Conservation (phyloP, 2,888 invertebrate species). For the Luffia ferchaultella region DNA sequence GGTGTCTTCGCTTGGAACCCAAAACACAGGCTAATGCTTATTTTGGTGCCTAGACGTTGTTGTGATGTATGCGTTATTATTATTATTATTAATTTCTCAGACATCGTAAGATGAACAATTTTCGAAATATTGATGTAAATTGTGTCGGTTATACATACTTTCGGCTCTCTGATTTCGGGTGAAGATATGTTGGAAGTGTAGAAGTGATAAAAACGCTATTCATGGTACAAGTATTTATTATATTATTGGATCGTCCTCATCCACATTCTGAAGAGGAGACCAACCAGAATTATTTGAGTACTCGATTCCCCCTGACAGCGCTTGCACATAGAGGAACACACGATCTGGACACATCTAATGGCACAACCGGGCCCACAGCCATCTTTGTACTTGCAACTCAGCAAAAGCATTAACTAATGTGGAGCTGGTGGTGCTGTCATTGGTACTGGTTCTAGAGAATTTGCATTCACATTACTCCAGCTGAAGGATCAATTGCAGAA, state of each 20-base stretch:
- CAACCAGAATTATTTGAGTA: conserved; percentile 1
- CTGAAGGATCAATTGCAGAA: conserved; percentile 1
- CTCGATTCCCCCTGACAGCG: too few species aligned
- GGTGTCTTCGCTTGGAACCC: too few species aligned
- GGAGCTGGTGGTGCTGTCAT: conserved; percentile 4
- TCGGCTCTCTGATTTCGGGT: too few species aligned
- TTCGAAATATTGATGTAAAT: too few species aligned
- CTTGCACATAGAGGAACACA: conserved; percentile 3
- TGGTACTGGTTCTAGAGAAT: conserved; percentile 2
- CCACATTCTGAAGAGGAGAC: conserved; percentile 3
- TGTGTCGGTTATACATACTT: too few species aligned
- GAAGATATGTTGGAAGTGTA: too few species aligned
- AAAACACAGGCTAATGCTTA: too few species aligned
- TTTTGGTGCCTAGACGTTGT: too few species aligned
- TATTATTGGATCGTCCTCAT: conserved; percentile 2
- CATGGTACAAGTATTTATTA: conserved; percentile 1
- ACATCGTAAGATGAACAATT: too few species aligned
- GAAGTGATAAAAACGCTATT: neutral
- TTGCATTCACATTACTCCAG: conserved; percentile 2
- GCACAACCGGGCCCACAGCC: conserved; percentile 1
- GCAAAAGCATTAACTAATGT: conserved; percentile 2
- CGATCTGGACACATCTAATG: conserved; percentile 2
- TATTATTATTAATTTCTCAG: too few species aligned
- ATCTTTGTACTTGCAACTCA: conserved; percentile 5
- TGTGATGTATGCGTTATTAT: too few species aligned